Conservation (phyloP, 2,113 vertebrate species). For the Abramis brama region DNA sequence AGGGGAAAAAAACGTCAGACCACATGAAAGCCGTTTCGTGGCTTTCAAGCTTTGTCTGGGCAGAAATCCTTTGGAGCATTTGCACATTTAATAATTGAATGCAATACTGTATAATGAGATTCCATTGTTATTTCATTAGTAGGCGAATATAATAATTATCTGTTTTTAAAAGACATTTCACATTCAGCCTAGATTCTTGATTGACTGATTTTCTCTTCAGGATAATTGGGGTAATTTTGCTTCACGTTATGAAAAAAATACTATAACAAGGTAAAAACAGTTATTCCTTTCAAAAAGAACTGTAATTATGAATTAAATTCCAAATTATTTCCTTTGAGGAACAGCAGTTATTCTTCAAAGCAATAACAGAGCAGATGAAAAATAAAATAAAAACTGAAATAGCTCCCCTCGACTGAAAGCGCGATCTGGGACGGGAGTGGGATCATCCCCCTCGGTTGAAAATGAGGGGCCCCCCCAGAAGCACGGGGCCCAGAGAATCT, state of each 20-base stretch:
- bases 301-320: no score
- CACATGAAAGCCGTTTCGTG: background rate
- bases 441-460: no score
- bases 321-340: no score
- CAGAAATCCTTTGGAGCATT: background rate
- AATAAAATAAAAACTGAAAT: no score
- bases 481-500: no score
- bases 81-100: background rate
- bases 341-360: no score
- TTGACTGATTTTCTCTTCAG: background rate
- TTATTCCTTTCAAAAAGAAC: background rate
- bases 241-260: background rate
- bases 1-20: background rate
- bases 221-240: background rate
- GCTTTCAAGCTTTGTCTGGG: slow-evolving; percentile 10
- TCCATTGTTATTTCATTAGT: background rate
- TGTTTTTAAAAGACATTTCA: background rate
- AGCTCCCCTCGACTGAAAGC: no score
- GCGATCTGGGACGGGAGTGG: no score
- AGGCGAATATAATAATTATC: background rate
- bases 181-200: background rate
- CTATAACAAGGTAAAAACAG: background rate
- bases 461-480: no score
- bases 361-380: no score
- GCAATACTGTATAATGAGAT: background rate